phyloP scores from a whole-genome alignment of 2,113 vertebrate species.

The Odontesthes bonariensis region DNA sequence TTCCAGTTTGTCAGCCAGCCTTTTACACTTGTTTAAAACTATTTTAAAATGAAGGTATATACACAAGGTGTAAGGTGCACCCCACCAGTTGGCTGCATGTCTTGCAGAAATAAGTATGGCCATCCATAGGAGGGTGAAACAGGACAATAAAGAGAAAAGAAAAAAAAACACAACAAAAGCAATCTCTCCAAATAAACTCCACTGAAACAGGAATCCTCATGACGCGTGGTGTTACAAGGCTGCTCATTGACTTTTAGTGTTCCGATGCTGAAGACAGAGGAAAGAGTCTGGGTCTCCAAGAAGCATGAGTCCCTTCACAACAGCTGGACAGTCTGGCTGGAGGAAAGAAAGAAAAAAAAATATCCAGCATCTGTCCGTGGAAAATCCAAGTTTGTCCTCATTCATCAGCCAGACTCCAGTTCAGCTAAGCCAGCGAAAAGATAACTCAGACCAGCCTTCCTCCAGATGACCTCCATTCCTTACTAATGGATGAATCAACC shows the following conservation, averaged over 20 bases:
- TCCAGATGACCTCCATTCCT: constrained; percentile 25
- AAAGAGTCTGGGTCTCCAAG: constrained; percentile 85
- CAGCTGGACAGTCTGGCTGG: constrained; percentile 71
- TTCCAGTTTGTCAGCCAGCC: constrained; percentile 76
- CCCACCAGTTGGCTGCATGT: constrained; percentile 67
- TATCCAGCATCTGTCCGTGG: constrained; percentile 73
- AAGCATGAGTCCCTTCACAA: constrained; percentile 74
- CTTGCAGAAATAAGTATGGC: constrained; percentile 69
- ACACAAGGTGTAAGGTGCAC: constrained; percentile 80
- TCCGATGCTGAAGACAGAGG: constrained; percentile 80
- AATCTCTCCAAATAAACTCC: constrained; percentile 47
- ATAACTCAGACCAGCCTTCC: constrained; percentile 42
- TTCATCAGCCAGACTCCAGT: constrained; percentile 57
- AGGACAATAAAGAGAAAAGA: constrained; percentile 17
- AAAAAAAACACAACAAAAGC: too few species aligned
- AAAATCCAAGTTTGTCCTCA: constrained; percentile 70
- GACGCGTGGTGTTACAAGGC: constrained; percentile 63
- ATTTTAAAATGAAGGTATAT: constrained; percentile 88
- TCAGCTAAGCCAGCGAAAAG: constrained; percentile 51
- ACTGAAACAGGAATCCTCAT: constrained; percentile 70
- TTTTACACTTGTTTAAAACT: constrained; percentile 84
- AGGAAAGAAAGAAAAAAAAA: constrained; percentile 23
- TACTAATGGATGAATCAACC: constrained; percentile 42
- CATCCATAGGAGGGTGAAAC: constrained; percentile 74
- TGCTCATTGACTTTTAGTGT: constrained; percentile 81